Percentiles rank a stretch among this genome's conserved stretches.
These are phyloP conservation scores for Rhinolophus ferrumequinum DNA, from an alignment of 2,113 vertebrate species.

Conservation along the genomic window DNA sequence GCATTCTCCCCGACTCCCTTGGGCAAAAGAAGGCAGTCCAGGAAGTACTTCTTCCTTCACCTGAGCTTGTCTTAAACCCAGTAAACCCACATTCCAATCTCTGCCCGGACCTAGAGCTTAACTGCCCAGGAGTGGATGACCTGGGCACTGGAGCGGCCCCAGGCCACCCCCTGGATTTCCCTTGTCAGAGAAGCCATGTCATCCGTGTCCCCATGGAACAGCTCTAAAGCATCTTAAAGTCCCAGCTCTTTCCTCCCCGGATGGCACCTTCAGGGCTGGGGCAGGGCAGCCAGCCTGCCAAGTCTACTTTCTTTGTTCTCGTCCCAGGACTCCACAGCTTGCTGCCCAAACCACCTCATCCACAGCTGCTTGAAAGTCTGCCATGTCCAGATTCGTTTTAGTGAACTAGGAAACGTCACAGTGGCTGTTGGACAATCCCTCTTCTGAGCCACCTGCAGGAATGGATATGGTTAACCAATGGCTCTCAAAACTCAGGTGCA, in stretches of 20 bases:
- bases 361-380: not conserved
- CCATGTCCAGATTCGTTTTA: not conserved
- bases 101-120: not conserved
- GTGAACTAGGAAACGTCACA: not conserved
- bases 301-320: not conserved
- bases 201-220: not conserved
- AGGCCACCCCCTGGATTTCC: not conserved
- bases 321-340: not conserved
- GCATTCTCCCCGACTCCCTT: not conserved
- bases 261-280: not conserved
- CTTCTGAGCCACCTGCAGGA: not conserved
- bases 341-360: not conserved
- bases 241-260: not conserved
- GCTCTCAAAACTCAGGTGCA: not conserved
- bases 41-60: not conserved
- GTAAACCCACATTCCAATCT: not conserved
- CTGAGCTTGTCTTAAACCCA: not conserved
- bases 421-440: not conserved
- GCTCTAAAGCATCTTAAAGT: not conserved
- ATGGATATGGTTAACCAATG: not conserved
- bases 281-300: not conserved
- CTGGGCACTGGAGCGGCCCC: not conserved
- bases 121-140: no score
- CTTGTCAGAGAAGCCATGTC: not conserved
- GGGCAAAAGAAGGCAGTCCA: not conserved